Percentiles rank a stretch among this genome's conserved stretches.
Evolutionary conservation across 1,140 invertebrate species (phyloP).

Genomic region (Caerostris extrusa): DNA sequence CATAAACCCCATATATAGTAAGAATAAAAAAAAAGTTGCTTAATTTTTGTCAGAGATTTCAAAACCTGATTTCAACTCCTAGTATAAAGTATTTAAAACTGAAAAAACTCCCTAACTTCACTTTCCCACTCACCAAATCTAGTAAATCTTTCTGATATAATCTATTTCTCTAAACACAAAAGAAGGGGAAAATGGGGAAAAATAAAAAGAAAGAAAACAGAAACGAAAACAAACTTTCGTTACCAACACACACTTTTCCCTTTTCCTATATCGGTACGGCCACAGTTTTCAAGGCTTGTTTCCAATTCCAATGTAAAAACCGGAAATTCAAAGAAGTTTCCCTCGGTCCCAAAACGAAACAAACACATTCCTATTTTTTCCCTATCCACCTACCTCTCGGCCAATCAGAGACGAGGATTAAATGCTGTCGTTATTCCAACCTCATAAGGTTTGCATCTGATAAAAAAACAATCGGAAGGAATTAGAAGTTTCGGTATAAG

Average conservation of each 20-base stretch:
- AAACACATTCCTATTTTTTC: not conserved
- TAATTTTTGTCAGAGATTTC: not conserved
- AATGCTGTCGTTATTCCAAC: slow-evolving; percentile 50
- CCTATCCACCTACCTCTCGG: not conserved
- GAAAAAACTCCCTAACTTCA: not conserved
- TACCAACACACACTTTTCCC: not conserved
- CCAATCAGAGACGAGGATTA: slow-evolving; percentile 42
- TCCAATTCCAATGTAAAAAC: not conserved
- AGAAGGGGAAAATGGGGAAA: not conserved
- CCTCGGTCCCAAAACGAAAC: not conserved
- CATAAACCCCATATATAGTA: not conserved
- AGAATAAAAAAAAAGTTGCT: not conserved
- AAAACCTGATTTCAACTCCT: slow-evolving; percentile 2
- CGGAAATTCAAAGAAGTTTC: slow-evolving; percentile 41
- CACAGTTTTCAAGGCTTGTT: not conserved
- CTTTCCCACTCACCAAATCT: not conserved
- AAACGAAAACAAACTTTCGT: not conserved
- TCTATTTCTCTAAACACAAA: not conserved
- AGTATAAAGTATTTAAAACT: slow-evolving; percentile 7
- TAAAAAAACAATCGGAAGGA: slow-evolving; percentile 22
- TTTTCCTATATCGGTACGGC: not conserved
- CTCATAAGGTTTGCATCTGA: slow-evolving; percentile 53
- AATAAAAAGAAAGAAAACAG: not conserved
- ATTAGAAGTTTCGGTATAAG: not conserved
- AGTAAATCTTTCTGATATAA: slow-evolving; percentile 2